Percentiles rank a stretch among this genome's conserved stretches.
Evolutionary conservation across 2,113 vertebrate species (phyloP).

Genomic region (Dendrocopos noguchii): DNA sequence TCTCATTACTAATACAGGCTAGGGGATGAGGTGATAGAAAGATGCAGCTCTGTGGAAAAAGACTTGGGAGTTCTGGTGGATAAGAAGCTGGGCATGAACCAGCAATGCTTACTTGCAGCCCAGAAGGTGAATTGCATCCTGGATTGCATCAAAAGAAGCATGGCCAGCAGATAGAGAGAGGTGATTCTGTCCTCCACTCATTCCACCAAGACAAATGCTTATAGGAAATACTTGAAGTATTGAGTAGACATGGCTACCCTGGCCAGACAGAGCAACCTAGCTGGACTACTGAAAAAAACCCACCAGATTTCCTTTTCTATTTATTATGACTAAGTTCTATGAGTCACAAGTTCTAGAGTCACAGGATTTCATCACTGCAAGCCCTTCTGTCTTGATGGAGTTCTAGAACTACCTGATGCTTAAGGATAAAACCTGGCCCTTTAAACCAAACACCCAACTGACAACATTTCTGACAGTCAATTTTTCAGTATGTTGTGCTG

Average conservation of each 20-base stretch:
- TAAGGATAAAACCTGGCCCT: neutral
- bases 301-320: neutral
- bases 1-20: no score
- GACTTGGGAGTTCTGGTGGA: no score
- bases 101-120: no score
- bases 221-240: accelerated
- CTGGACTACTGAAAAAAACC: neutral
- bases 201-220: neutral
- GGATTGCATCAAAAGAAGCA: no score
- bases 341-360: neutral
- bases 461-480: neutral
- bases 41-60: no score
- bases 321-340: neutral
- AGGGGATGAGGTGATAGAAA: no score
- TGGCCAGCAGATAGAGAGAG: no score
- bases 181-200: neutral
- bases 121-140: no score
- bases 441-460: neutral
- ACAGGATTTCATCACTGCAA: neutral
- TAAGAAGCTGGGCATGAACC: no score
- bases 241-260: neutral
- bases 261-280: neutral
- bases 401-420: neutral
- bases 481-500: neutral
- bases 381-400: neutral